These are phyloP conservation scores for Gobius niger DNA, from an alignment of 2,113 vertebrate species.

Conservation along the genomic window DNA sequence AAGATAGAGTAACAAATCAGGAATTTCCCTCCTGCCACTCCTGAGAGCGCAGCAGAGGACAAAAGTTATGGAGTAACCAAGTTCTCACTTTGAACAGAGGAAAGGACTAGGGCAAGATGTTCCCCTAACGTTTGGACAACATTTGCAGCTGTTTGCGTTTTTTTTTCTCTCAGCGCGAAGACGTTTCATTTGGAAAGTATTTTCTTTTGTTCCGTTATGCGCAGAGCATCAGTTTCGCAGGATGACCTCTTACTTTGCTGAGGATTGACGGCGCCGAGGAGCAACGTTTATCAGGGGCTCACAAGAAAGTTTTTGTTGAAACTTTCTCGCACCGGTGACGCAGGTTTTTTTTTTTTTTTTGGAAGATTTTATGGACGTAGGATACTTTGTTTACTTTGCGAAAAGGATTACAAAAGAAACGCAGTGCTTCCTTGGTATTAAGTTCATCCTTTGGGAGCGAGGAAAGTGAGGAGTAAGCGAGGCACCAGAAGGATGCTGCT, in stretches of 20 bases:
- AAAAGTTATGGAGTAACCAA: slow-evolving; percentile 43
- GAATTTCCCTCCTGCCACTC: slow-evolving; percentile 79
- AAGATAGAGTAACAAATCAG: slow-evolving; percentile 78
- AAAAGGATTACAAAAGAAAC: slow-evolving; percentile 39
- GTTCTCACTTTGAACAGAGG: slow-evolving; percentile 30
- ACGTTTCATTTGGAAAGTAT: slow-evolving; percentile 6
- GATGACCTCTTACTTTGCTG: slow-evolving; percentile 16
- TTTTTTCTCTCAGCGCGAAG: slow-evolving; percentile 1
- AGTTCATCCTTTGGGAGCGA: slow-evolving; percentile 25
- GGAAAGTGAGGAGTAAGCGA: slow-evolving; percentile 63
- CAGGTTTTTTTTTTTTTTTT: slow-evolving; percentile 4
- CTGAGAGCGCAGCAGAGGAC: slow-evolving; percentile 66
- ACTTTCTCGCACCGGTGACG: slow-evolving; percentile 35
- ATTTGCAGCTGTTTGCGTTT: slow-evolving; percentile 1
- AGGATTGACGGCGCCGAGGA: slow-evolving; percentile 39
- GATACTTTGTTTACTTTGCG: slow-evolving; percentile 18
- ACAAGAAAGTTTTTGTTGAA: slow-evolving; percentile 26
- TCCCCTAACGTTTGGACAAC: neutral
- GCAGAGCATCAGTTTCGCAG: slow-evolving; percentile 14
- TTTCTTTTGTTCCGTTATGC: slow-evolving; percentile 26
- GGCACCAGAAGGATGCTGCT: slow-evolving; percentile 78
- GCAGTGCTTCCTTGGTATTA: neutral
- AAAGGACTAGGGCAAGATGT: slow-evolving; percentile 18
- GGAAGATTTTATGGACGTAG: slow-evolving; percentile 8
- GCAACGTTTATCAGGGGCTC: slow-evolving; percentile 21